A percentile compares a stretch with the other conserved stretches of the same genome.
These are phyloP conservation scores for Cacajao melanocephalus DNA, from an alignment of 2,797 vertebrate species.

Conservation along the genomic window DNA sequence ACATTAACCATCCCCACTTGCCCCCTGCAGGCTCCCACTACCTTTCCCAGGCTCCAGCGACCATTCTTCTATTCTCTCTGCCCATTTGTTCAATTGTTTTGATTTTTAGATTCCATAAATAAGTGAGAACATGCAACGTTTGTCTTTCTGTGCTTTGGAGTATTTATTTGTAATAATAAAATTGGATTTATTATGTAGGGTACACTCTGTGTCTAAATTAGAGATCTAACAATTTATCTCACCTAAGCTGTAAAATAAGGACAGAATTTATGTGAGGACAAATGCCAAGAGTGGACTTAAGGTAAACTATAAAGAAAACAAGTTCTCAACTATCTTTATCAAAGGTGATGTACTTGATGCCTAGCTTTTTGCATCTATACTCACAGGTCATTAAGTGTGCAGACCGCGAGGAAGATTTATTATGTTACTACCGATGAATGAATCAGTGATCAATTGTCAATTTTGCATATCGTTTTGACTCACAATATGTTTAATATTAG, in stretches of 20 bases:
- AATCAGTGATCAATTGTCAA: not conserved
- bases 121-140: not conserved
- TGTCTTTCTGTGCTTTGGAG: not conserved
- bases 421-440: not conserved
- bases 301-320: not conserved
- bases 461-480: not conserved
- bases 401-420: conserved; percentile 39
- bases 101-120: not conserved
- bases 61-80: not conserved
- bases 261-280: not conserved
- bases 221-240: not conserved
- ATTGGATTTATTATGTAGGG: not conserved
- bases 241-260: not conserved
- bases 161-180: not conserved
- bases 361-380: not conserved
- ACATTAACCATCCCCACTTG: not conserved
- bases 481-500: conserved; percentile 42
- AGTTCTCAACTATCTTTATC: not conserved
- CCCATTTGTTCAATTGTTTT: not conserved
- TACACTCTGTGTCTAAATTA: not conserved
- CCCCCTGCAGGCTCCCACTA: not conserved
- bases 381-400: not conserved
- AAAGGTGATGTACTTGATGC: not conserved
- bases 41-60: not conserved
- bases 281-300: not conserved